Evolutionary conservation across 2,113 vertebrate genomes (phyloP), one percentile per base, ranked within the genome.

Genomic region (Hucho hucho): DNA sequence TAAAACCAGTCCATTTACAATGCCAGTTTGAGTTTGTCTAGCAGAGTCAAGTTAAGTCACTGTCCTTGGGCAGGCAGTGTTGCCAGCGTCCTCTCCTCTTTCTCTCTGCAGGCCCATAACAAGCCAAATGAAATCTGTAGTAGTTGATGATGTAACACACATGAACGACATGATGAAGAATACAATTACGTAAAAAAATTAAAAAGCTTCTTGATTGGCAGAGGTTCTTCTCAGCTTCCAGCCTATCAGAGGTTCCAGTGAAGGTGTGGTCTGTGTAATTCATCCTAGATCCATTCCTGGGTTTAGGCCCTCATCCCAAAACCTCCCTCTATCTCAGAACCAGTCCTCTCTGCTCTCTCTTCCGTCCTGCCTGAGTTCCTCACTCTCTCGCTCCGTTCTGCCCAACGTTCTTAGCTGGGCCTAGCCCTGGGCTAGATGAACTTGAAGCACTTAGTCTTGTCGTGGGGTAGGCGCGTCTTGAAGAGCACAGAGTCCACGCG

Each of bases 381-480:
- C 28, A 58, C 25, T 11, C 9, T 76, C 67, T 80, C 74, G 5
- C 6, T 75, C 78, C 29, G 37, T 61, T 37, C 61, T 28, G 56
- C 65, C 72, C 66, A 47, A 49, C 72, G 74, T 76, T 72, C 69
- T 49, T 47, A 66, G 59, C 67, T 68, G 61, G 43, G 43, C 75
- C 43, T 1, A 4, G 13, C 43, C 71, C 16, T 24, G 49, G 4
- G 14, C 91, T 96, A 99, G 80, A 99, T 99, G 94, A 99, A 99
- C 89, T 99, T 99, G 93, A 99, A 99, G 88, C 97, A 99, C 74
- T 99, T 99, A 43, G 98, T 99, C 93, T 99, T 99, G 91, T 99
- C 98, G 0, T 99, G 98, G 70, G 98, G 98, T 73, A 99, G 90
- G 72, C 98, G 96, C 3, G 98, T 99, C 93, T 99, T 99, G 90